Evolutionary conservation across 1,140 invertebrate genomes (phyloP).

Genomic region (Aphaenogaster floridana): DNA sequence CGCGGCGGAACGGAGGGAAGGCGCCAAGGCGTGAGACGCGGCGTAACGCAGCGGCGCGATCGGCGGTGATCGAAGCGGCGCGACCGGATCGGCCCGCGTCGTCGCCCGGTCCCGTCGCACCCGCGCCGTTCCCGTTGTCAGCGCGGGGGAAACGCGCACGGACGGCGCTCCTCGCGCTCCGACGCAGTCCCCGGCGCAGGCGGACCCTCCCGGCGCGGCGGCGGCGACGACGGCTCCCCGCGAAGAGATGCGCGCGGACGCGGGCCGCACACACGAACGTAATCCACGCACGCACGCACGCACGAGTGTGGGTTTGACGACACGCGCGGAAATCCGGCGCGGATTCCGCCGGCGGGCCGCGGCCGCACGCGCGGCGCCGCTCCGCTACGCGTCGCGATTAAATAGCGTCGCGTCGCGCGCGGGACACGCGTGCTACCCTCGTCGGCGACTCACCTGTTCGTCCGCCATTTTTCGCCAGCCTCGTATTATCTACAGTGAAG

Average conservation of each 20-base stretch:
- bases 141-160: neutral
- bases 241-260: slow-evolving; percentile 12
- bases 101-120: neutral
- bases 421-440: slow-evolving; percentile 77
- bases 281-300: slow-evolving; percentile 34
- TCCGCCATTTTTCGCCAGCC: slow-evolving; percentile 88
- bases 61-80: neutral
- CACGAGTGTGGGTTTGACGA: slow-evolving; percentile 35
- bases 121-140: neutral
- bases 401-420: slow-evolving; percentile 47
- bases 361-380: slow-evolving; percentile 10
- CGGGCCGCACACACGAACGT: neutral
- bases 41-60: neutral
- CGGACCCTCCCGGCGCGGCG: neutral
- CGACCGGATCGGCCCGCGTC: neutral
- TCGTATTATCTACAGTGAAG: slow-evolving; percentile 77
- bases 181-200: neutral
- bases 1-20: neutral
- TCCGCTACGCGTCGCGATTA: slow-evolving; percentile 56
- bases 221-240: too few relatives aligned
- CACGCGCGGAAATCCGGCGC: slow-evolving; percentile 49
- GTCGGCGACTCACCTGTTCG: slow-evolving; percentile 88
- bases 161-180: neutral
- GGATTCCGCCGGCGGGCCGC: slow-evolving; percentile 50
- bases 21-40: neutral